phyloP scores from a whole-genome alignment of 2,797 vertebrate genomes.

The Alosa sapidissima region DNA sequence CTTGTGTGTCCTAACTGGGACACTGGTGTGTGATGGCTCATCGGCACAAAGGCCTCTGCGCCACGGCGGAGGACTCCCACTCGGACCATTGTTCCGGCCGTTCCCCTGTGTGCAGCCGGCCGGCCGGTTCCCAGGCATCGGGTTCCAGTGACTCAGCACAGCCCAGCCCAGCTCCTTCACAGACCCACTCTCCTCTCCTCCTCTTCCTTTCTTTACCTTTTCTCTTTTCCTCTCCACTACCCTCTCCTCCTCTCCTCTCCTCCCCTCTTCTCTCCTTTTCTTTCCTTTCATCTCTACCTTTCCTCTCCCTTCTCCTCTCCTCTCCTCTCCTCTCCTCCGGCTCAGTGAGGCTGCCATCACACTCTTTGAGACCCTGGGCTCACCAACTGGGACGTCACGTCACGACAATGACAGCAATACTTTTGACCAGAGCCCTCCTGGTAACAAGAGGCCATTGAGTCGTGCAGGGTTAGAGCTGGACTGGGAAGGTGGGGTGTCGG shows the following conservation, averaged over 20 bases:
- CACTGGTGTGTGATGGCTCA: slow-evolving; percentile 15
- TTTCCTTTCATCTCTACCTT: slow-evolving; percentile 9
- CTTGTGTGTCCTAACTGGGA: slow-evolving; percentile 21
- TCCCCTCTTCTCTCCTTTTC: too few species aligned
- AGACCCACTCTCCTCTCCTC: too few species aligned
- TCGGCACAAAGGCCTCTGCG: slow-evolving; percentile 29
- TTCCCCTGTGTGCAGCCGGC: slow-evolving; percentile 68
- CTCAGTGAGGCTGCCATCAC: slow-evolving; percentile 42
- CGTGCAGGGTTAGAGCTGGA: neutral
- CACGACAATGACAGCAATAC: neutral
- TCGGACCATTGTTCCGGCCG: slow-evolving; percentile 72
- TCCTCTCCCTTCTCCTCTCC: slow-evolving; percentile 52
- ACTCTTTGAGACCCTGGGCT: slow-evolving; percentile 44
- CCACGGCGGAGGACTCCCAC: slow-evolving; percentile 65
- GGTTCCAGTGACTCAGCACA: slow-evolving; percentile 73
- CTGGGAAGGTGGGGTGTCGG: neutral
- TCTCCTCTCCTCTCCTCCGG: slow-evolving; percentile 51
- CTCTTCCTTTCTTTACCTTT: slow-evolving; percentile 30
- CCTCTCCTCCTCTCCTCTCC: slow-evolving; percentile 51
- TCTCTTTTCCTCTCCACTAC: slow-evolving; percentile 52
- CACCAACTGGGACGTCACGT: neutral
- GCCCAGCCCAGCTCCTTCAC: slow-evolving; percentile 23
- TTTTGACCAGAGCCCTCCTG: neutral
- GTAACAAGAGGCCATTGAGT: neutral
- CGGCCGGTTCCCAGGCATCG: slow-evolving; percentile 73